Evolutionary conservation across 2,797 vertebrate genomes (phyloP).

Genomic region (Okamejei kenojei): DNA sequence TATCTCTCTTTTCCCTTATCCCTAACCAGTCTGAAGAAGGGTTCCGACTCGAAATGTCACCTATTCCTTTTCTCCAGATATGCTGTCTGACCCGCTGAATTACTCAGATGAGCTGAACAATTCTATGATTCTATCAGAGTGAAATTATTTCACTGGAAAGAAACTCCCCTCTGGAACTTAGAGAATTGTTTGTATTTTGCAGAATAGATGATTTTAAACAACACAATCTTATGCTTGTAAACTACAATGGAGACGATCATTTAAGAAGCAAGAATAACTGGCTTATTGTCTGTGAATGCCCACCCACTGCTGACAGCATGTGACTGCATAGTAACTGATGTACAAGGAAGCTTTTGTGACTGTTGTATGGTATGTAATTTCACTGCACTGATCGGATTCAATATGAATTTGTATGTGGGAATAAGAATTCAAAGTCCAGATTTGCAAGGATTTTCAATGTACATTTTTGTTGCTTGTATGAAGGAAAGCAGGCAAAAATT

Average conservation of each 20-base stretch:
- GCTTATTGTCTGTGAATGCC: neutral
- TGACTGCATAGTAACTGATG: neutral
- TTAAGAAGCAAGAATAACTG: neutral
- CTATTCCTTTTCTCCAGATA: too few species aligned
- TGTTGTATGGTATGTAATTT: neutral
- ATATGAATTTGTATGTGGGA: neutral
- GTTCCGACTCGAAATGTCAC: too few species aligned
- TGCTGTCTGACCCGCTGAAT: too few species aligned
- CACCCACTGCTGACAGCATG: neutral
- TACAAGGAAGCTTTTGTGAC: neutral
- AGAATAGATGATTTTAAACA: neutral
- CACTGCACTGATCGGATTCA: neutral
- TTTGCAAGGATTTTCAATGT: neutral
- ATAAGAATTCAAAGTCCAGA: neutral
- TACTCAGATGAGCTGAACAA: too few species aligned
- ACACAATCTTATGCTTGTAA: neutral
- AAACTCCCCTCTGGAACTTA: neutral
- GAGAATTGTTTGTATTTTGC: neutral
- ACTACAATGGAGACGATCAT: neutral
- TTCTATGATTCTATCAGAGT: neutral
- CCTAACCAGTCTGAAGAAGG: too few species aligned
- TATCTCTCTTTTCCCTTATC: too few species aligned
- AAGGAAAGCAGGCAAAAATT: neutral
- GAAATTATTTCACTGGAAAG: neutral
- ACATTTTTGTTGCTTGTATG: neutral